Conservation (phyloP, 2,797 vertebrate species). For the Esox masquinongy region DNA sequence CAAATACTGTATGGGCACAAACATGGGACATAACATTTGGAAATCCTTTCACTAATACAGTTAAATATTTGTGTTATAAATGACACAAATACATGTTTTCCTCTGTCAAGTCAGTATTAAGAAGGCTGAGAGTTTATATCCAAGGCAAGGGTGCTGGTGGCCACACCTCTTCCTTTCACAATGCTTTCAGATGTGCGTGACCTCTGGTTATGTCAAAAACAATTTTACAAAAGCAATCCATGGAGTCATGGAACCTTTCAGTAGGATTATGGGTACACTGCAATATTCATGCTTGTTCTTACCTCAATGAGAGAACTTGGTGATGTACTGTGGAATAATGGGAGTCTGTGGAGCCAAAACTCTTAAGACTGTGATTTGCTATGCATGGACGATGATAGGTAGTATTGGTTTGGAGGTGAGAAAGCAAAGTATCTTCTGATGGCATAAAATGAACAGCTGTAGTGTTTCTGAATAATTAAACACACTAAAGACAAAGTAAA, state of each 20-base stretch:
- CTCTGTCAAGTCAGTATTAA: background rate
- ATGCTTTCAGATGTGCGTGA: background rate
- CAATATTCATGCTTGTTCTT: constrained; percentile 65
- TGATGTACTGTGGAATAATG: constrained; percentile 43
- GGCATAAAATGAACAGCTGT: constrained; percentile 55
- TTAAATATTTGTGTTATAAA: background rate
- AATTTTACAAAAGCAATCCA: constrained; percentile 22
- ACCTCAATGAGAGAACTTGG: constrained; percentile 30
- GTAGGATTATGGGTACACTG: constrained; percentile 44
- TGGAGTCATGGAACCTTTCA: constrained; percentile 33
- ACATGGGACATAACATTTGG: background rate
- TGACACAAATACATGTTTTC: background rate
- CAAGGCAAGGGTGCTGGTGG: background rate
- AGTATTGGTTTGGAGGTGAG: constrained; percentile 62
- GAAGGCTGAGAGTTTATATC: background rate
- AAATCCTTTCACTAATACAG: background rate
- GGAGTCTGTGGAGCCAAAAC: constrained; percentile 40
- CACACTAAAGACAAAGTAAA: constrained; percentile 58
- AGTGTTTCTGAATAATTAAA: constrained; percentile 74
- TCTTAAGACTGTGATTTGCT: constrained; percentile 74
- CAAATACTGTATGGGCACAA: background rate
- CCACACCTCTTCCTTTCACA: background rate
- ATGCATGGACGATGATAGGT: constrained; percentile 60
- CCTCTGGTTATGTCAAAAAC: background rate
- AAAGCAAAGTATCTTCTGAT: constrained; percentile 46